phyloP scores from a whole-genome alignment of 2,888 invertebrate species.

The Psylliodes chrysocephalus region DNA sequence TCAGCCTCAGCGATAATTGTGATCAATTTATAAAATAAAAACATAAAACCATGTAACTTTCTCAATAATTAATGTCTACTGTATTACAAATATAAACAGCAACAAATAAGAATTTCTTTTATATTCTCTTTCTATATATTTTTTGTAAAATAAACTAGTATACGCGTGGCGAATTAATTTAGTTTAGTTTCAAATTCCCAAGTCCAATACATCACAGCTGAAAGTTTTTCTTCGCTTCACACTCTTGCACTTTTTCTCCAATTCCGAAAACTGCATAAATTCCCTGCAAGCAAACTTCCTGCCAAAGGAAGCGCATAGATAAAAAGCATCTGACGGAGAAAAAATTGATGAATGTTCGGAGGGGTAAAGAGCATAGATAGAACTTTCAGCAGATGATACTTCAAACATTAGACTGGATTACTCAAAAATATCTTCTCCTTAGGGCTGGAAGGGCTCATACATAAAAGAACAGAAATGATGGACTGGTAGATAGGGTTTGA shows the following conservation, averaged over 20 bases:
- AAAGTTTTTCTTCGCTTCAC: slow-evolving; percentile 10
- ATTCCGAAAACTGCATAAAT: slow-evolving; percentile 8
- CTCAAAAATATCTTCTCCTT: slow-evolving; percentile 19
- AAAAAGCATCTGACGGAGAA: not conserved
- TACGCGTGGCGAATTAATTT: too few relatives aligned
- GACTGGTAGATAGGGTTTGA: slow-evolving; percentile 25
- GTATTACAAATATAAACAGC: too few relatives aligned
- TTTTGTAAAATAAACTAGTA: too few relatives aligned
- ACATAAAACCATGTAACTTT: too few relatives aligned
- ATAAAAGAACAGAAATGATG: slow-evolving; percentile 34
- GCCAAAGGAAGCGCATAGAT: not conserved
- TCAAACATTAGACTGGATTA: slow-evolving; percentile 27
- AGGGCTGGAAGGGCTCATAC: slow-evolving; percentile 19
- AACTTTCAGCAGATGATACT: slow-evolving; percentile 28
- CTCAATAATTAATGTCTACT: too few relatives aligned
- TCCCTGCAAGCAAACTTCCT: slow-evolving; percentile 5
- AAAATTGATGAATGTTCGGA: slow-evolving; percentile 27
- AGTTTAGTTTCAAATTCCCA: too few relatives aligned
- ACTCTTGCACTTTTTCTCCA: not conserved
- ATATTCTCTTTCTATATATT: too few relatives aligned
- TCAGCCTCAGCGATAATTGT: too few relatives aligned
- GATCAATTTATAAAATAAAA: too few relatives aligned
- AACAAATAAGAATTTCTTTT: too few relatives aligned
- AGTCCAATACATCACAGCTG: slow-evolving; percentile 14
- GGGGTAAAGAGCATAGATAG: not conserved